These are phyloP conservation scores for Mastomys coucha DNA, from an alignment of 2,113 vertebrate genomes.

Conservation along the genomic window DNA sequence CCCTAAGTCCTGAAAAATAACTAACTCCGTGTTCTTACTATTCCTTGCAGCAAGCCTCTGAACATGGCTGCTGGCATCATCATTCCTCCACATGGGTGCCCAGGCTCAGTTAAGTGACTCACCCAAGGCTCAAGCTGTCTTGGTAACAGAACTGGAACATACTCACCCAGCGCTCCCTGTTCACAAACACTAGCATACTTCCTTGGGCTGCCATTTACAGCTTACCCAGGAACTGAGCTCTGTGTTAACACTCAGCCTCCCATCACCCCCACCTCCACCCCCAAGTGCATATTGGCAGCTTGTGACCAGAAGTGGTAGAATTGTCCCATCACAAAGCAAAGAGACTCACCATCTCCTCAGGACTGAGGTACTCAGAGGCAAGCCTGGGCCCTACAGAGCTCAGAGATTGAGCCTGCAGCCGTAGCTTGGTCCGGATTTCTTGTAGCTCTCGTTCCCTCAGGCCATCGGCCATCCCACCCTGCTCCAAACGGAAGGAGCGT, in stretches of 20 bases:
- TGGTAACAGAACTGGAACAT: neutral
- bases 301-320: rapidly evolving
- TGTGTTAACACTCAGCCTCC: rapidly evolving
- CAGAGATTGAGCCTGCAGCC: constrained; percentile 91
- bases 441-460: constrained; percentile 91
- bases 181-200: neutral
- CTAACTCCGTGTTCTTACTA: neutral
- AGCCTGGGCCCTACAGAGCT: constrained; percentile 86
- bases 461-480: constrained; percentile 89
- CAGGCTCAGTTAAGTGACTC: neutral
- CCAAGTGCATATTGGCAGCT: rapidly evolving
- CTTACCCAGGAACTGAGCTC: neutral
- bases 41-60: neutral
- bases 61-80: neutral
- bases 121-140: neutral
- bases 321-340: rapidly evolving
- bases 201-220: rapidly evolving
- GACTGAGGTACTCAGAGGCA: constrained; percentile 93
- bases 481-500: constrained; percentile 90
- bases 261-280: neutral
- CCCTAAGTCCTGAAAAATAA: too few species aligned
- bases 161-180: neutral
- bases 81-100: neutral
- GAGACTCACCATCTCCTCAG: constrained; percentile 92
- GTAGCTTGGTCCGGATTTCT: constrained; percentile 89